Base-by-base conservation (phyloP, 1,140 invertebrate genomes). In the Chrysopa pallens region DNA sequence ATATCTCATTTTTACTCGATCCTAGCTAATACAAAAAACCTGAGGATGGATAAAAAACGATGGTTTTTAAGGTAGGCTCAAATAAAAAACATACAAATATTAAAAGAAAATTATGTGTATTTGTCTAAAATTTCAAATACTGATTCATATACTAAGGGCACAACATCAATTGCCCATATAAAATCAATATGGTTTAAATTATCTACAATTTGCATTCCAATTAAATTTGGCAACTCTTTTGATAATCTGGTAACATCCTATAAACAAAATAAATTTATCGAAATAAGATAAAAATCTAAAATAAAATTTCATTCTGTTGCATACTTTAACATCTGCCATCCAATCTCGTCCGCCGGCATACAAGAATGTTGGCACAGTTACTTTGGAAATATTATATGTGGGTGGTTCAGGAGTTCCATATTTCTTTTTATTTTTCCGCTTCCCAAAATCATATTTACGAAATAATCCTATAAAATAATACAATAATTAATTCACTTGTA, bases 181-280 rank as follows among this genome's bases (percentile, higher is more conserved):
- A 73, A 80, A 47, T 81, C 77, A 42, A 77, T 51, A 49, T 80
- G 77, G 50, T 75, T 75, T 43, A 77, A 80, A 42, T 64, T 59
- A 0, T 67, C 61, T 1, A 79, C 69, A 50, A 65, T 54, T 46
- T 67, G 72, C 55, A 67, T 70, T n/a, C 69, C 68, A 13, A 70
- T 57, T 3, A 63, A 58, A 45, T 72, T 67, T 14, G 61, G 61
- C 6, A 78, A 46, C 50, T 67, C 59, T 6, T 51, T 56, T 11
- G 56, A 51, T 8, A 66, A 44, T 13, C 49, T 42, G 4, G 55
- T 11, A 7, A 63, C 53, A 28, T 67, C 62, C 61, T 64, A 27
- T 6, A 51, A 46, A 27, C 43, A 46, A 33, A 33, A 11, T 23
- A 23, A 23, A 23, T 23, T 23, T 2, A 23, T 23, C n/a, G n/a